Base-by-base conservation (phyloP, 2,113 vertebrate species). In the Laticauda colubrina region DNA sequence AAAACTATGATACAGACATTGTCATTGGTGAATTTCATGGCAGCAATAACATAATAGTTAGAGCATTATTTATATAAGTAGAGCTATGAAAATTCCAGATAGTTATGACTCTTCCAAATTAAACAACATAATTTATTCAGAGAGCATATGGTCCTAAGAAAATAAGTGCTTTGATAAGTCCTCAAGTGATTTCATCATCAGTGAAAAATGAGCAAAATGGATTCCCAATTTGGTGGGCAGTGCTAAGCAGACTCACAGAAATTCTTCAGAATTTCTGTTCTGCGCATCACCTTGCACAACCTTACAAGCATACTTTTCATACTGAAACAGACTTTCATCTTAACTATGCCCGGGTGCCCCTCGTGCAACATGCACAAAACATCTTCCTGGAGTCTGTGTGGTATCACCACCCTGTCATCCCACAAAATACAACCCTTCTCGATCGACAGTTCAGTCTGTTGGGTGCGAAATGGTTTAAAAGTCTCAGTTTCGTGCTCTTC, bases 71-170 rank as follows among this genome's bases (percentile, higher is more conserved):
- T 81, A 0, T 69, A 92, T 9, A 94, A 69, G 48, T 94, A 26
- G 3, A 91, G 43, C 53, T 48, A 94, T 39, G 34, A 87, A 89
- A 94, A 95, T 51, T 95, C 89, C 75, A 93, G n/a, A 39, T 95
- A 90, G 92, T 92, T 26, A 0, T 5, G 4, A 88, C 92, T 95
- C 69, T 89, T 95, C 94, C 93, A 96, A 96, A 89, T 34, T 54
- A 96, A 96, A 95, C 26, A 96, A 88, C 6, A 91, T 92, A 96
- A 95, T 95, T 91, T n/a, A 93, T 95, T 95, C 93, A 87, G 91
- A 26, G 7, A 90, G 0, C 89, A 92, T 92, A 91, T 94, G 92
- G 56, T 48, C 6, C n/a, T 85, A 93, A 92, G 91, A 88, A 93
- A 94, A 89, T 59, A 92, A 94, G 93, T 59, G 43, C 90, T 51